Conservation (phyloP, 1,140 invertebrate genomes). For the Megalopta genalis region DNA sequence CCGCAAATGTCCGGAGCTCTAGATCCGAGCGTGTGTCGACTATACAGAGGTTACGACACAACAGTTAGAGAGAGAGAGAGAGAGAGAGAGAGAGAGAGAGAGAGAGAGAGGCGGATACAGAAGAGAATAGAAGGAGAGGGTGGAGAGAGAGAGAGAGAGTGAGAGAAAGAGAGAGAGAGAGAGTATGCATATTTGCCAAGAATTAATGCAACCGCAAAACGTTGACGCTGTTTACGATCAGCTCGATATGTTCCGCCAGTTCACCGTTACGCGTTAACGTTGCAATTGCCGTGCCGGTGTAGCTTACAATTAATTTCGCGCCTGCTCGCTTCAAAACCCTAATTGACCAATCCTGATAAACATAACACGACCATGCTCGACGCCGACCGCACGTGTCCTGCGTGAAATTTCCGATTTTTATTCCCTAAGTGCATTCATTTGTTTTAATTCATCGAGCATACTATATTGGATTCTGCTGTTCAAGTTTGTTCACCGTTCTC, state of each 20-base stretch:
- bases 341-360: not conserved
- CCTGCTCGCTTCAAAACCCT: not conserved
- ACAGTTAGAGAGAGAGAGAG: constrained; percentile 7
- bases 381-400: too few species aligned
- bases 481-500: too few species aligned
- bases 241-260: constrained; percentile 29
- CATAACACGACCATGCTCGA: too few species aligned
- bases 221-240: constrained; percentile 56
- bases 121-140: too few species aligned
- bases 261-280: not conserved
- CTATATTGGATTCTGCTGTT: too few species aligned
- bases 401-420: too few species aligned
- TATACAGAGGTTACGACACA: constrained; percentile 51
- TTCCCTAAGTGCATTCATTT: too few species aligned
- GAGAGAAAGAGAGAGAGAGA: not conserved
- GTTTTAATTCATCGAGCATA: too few species aligned
- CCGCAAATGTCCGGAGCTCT: constrained; percentile 54
- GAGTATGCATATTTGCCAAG: constrained; percentile 56
- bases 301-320: constrained; percentile 2
- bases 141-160: not conserved
- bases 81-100: not conserved
- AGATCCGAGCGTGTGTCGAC: constrained; percentile 44
- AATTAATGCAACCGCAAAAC: constrained; percentile 66
- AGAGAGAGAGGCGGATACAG: not conserved
- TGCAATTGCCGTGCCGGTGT: not conserved